These are phyloP conservation scores for Coremacera marginata DNA, from an alignment of 2,888 invertebrate genomes.

Conservation along the genomic window DNA sequence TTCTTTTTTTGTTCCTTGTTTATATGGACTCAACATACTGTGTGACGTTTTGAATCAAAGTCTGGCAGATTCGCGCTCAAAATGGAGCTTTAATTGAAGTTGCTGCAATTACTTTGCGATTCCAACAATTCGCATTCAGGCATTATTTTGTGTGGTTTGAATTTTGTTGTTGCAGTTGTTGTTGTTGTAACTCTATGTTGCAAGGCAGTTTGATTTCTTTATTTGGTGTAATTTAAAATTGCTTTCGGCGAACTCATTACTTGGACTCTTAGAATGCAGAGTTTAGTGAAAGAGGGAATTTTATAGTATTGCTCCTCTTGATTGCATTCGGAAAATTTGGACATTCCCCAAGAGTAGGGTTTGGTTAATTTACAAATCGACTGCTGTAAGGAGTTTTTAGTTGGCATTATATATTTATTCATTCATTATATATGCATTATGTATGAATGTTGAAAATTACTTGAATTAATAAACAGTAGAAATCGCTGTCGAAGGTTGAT, in stretches of 20 bases:
- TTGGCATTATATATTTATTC: no score
- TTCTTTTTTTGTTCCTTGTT: no score
- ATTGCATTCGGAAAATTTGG: not conserved
- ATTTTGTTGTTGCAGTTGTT: no score
- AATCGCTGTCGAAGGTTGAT: no score
- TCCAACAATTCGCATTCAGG: not conserved
- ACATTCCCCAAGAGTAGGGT: no score
- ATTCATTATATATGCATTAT: no score
- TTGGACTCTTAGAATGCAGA: not conserved
- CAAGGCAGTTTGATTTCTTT: constrained; percentile 37
- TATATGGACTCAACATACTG: no score
- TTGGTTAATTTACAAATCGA: no score
- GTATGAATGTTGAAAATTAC: no score
- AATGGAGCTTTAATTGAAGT: constrained; percentile 2
- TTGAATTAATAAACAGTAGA: no score
- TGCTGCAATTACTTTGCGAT: constrained; percentile 10
- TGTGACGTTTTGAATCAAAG: not conserved
- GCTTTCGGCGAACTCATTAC: constrained; percentile 41
- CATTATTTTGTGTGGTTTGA: no score
- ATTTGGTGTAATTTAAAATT: constrained; percentile 41
- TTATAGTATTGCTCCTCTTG: not conserved
- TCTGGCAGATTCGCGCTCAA: not conserved
- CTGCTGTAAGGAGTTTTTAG: no score
- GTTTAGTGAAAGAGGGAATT: not conserved
- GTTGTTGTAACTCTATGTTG: not conserved